Percentiles rank a stretch among this genome's conserved stretches.
Conservation (phyloP, 2,113 vertebrate species). For the Ceyx melanurus region DNA sequence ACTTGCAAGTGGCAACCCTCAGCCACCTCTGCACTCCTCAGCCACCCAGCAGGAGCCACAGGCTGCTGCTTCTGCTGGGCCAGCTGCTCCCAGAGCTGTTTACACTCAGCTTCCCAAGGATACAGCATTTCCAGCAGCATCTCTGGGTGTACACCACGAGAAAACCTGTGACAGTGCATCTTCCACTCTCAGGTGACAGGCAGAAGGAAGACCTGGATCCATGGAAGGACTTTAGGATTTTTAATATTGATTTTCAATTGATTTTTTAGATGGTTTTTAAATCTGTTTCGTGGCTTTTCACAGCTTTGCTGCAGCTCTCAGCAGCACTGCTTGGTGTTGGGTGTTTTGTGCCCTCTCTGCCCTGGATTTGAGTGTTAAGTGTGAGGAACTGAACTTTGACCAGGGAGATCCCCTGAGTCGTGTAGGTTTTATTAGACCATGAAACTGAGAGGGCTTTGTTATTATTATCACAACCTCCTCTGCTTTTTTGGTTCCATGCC, state of each 20-base stretch:
- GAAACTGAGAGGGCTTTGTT: not conserved
- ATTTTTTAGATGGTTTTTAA: no score
- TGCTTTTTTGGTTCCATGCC: not conserved
- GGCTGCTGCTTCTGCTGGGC: not conserved
- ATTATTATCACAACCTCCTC: not conserved
- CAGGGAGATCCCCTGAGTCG: not conserved
- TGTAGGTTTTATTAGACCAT: not conserved
- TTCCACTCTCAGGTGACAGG: not conserved
- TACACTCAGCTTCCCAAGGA: not conserved
- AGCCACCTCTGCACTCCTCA: not conserved
- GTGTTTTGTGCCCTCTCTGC: not conserved
- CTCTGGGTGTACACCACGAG: not conserved
- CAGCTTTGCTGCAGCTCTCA: not conserved
- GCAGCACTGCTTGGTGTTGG: not conserved
- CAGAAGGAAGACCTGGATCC: not conserved
- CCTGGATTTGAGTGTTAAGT: not conserved
- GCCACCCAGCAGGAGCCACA: not conserved
- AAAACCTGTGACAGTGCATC: not conserved
- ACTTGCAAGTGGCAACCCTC: not conserved
- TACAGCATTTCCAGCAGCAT: no score
- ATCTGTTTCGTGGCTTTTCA: not conserved
- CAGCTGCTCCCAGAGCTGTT: not conserved
- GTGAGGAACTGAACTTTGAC: conserved; percentile 29
- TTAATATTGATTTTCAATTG: no score
- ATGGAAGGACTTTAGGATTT: not conserved